Base-by-base conservation (phyloP, 2,888 invertebrate species). In the Nomada ferruginata region DNA sequence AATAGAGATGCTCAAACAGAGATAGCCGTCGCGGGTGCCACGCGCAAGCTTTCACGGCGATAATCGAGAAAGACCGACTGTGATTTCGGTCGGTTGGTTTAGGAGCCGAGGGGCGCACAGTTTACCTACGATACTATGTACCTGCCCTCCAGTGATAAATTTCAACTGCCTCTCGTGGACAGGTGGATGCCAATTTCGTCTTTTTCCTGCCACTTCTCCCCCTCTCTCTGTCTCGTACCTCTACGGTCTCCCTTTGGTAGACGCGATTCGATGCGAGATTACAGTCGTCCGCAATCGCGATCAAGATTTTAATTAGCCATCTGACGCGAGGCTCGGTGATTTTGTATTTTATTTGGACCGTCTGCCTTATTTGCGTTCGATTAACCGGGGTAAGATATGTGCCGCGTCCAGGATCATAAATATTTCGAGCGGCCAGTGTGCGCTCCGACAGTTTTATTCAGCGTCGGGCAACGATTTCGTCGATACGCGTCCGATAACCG, bases 11-110 rank as follows among this genome's bases (percentile, higher is more conserved):
- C n/a, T 60, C 36, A 68, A 85, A 79, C 61, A 77, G 42, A 79
- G 82, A 80, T 76, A 79, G 36, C 18, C 20, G 53, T 18, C 82
- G 68, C 85, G 85, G 85, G 79, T 87, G 85, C 52, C 85, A 79
- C 82, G 52, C 77, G 78, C 74, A 63, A 55, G 50, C 68, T 64
- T 52, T 70, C 50, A 15, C 57, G 23, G 55, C 66, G 53, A 80
- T 68, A 68, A 80, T 74, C 77, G 79, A 66, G 65, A 63, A 86
- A 84, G 52, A 60, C 73, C 79, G 83, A 65, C 78, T 42, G 85
- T 82, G 84, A 84, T 87, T 87, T 80, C 52, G 59, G 74, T 70
- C 69, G 82, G 74, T 79, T 76, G 74, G 76, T 84, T 87, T 76
- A 77, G 79, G 82, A 66, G 71, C 64, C 59, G 26, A 44, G 29